phyloP scores from a whole-genome alignment of 1,140 invertebrate species.

The Drosophila seguyi region DNA sequence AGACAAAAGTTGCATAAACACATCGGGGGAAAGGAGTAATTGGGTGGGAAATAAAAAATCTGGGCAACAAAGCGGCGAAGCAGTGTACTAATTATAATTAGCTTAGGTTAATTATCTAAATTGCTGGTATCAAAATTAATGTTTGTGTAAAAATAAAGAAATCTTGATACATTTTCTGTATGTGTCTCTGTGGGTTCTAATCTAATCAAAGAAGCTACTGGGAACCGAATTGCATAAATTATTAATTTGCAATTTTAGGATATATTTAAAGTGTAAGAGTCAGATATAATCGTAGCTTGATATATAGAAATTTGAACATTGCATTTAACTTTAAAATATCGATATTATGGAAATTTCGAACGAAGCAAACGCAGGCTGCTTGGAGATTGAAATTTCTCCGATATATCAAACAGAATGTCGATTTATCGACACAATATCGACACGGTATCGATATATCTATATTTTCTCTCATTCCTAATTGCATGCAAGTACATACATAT shows the following conservation, averaged over 20 bases:
- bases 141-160: slow-evolving; percentile 42
- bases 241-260: slow-evolving; percentile 9
- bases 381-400: too few species aligned
- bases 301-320: neutral
- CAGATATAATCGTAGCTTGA: neutral
- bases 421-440: neutral
- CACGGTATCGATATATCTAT: neutral
- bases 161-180: slow-evolving; percentile 41
- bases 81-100: slow-evolving; percentile 22
- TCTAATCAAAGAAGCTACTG: slow-evolving; percentile 49
- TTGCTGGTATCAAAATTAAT: slow-evolving; percentile 46
- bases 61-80: slow-evolving; percentile 8
- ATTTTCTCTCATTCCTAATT: neutral
- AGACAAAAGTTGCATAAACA: slow-evolving; percentile 68
- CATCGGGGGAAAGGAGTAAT: slow-evolving; percentile 49
- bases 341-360: too few species aligned
- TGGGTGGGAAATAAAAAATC: slow-evolving; percentile 9
- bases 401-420: neutral
- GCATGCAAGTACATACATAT: slow-evolving; percentile 29
- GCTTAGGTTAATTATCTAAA: slow-evolving; percentile 31
- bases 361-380: too few species aligned
- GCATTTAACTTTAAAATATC: neutral
- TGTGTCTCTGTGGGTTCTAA: slow-evolving; percentile 1
- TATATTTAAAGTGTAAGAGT: neutral
- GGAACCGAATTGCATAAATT: slow-evolving; percentile 20